Evolutionary conservation across 2,797 vertebrate species (phyloP).

Genomic region (Helostoma temminkii): DNA sequence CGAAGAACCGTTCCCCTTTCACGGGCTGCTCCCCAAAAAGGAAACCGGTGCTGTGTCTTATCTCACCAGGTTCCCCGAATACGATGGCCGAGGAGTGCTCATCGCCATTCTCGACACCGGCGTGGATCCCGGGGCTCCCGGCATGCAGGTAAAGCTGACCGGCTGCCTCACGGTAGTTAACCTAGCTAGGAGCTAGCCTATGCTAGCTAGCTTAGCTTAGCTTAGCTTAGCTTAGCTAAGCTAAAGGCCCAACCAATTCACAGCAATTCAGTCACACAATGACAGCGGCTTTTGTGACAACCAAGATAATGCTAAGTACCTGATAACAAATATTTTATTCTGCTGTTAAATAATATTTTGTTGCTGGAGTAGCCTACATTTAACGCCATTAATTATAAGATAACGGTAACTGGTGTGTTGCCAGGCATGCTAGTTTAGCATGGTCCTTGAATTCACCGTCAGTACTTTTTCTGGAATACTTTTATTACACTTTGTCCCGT

Average conservation of each 20-base stretch:
- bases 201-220: constrained; percentile 43
- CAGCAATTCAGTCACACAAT: constrained; percentile 14
- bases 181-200: constrained; percentile 38
- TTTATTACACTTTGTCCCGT: not conserved
- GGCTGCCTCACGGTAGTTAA: constrained; percentile 46
- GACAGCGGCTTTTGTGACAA: constrained; percentile 41
- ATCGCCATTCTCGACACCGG: constrained; percentile 96
- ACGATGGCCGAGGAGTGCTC: constrained; percentile 94
- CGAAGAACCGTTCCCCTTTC: constrained; percentile 95
- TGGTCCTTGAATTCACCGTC: constrained; percentile 17
- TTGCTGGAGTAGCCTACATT: not conserved
- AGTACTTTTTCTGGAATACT: not conserved
- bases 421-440: constrained; percentile 41
- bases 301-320: not conserved
- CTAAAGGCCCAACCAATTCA: constrained; percentile 70
- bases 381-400: not conserved
- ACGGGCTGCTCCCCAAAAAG: constrained; percentile 96
- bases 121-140: constrained; percentile 96
- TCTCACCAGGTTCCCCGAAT: constrained; percentile 92
- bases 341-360: not conserved
- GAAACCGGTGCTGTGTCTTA: constrained; percentile 95
- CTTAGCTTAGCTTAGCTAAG: too few species aligned
- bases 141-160: constrained; percentile 92
- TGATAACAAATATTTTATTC: not conserved
- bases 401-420: not conserved